Evolutionary conservation across 2,113 vertebrate genomes (phyloP).

Genomic region (Onychorhynchus coronatus): DNA sequence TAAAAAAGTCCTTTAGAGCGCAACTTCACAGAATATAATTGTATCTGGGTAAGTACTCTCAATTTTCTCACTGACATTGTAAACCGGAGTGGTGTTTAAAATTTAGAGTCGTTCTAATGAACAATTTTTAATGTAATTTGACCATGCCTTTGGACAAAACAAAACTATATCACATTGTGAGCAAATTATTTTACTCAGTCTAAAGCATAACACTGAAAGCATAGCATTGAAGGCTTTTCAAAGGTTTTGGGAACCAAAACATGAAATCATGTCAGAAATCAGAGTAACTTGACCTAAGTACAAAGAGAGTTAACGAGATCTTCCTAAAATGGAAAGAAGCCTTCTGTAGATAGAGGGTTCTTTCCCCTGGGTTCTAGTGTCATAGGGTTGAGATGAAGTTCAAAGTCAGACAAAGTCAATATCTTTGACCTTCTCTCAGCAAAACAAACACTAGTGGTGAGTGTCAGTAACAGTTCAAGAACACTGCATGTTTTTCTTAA

Average conservation of each 20-base stretch:
- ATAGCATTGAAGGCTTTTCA: neutral
- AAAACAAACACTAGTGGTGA: slow-evolving; percentile 34
- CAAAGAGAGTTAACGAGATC: neutral
- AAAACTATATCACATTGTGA: neutral
- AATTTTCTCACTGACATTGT: neutral
- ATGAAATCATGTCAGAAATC: slow-evolving; percentile 1
- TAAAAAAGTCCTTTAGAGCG: neutral
- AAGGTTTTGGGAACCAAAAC: slow-evolving; percentile 18
- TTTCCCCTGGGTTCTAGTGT: neutral
- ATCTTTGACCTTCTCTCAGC: slow-evolving; percentile 23
- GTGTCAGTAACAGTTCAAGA: slow-evolving; percentile 18
- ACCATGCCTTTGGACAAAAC: neutral
- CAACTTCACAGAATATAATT: neutral
- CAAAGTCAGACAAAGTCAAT: slow-evolving; percentile 29
- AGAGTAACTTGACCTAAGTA: slow-evolving; percentile 17
- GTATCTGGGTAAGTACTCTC: neutral
- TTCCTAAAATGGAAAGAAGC: slow-evolving; percentile 47
- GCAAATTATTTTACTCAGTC: neutral
- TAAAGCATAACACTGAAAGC: neutral
- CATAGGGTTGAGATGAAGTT: slow-evolving; percentile 51
- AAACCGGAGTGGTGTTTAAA: neutral
- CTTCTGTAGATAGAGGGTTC: neutral
- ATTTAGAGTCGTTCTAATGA: neutral
- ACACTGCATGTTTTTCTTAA: slow-evolving; percentile 27
- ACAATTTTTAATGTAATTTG: neutral